Evolutionary conservation across 2,113 vertebrate species (phyloP).

Genomic region (Galeopterus variegatus): DNA sequence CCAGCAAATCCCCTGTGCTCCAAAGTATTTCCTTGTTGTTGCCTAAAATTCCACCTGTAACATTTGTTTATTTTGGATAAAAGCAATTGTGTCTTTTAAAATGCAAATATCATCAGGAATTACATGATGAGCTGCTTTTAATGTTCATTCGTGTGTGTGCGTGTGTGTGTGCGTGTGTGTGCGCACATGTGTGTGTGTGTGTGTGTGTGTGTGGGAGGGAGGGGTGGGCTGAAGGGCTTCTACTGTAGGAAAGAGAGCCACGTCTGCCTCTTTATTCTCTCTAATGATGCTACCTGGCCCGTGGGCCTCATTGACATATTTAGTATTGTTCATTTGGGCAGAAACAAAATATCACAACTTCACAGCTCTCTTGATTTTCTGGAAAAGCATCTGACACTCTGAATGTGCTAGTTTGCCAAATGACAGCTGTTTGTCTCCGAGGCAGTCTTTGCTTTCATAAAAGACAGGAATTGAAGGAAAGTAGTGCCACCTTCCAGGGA

Average conservation of each 20-base stretch:
- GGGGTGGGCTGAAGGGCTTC: background rate
- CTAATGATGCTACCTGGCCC: background rate
- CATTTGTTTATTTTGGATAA: slow-evolving; percentile 34
- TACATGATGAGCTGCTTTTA: background rate
- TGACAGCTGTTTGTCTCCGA: background rate
- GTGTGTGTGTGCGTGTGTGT: fast-evolving
- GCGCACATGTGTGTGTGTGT: fast-evolving
- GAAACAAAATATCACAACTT: background rate
- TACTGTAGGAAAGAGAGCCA: background rate
- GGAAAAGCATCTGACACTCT: background rate
- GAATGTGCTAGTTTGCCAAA: background rate
- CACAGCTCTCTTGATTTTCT: background rate
- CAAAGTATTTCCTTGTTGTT: background rate
- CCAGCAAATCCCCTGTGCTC: background rate
- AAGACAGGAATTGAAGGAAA: background rate
- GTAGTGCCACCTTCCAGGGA: background rate
- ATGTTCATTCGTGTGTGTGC: background rate
- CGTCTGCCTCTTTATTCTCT: background rate
- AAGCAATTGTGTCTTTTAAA: slow-evolving; percentile 10
- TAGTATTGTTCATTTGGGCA: background rate
- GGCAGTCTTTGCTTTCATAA: background rate
- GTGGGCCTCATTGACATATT: background rate
- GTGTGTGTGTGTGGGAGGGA: fast-evolving
- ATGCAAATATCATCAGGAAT: background rate
- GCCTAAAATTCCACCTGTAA: background rate